Conservation (phyloP, 2,797 vertebrate species). For the Ataeniobius toweri region DNA sequence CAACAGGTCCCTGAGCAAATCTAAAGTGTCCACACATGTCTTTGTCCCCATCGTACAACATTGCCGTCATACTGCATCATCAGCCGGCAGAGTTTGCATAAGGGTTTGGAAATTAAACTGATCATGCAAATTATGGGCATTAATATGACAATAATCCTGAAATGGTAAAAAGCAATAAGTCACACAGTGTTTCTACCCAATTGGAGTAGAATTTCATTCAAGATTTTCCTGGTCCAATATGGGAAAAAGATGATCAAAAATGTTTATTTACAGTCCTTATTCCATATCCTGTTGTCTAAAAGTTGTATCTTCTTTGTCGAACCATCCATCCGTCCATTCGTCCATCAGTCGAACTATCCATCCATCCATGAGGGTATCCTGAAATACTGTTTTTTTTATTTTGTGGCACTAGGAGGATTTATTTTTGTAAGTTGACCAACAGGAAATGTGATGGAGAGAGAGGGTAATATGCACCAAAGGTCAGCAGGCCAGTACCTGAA, state of each 20-base stretch:
- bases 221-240: not conserved
- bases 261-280: not conserved
- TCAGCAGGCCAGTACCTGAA: too few relatives aligned
- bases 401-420: too few relatives aligned
- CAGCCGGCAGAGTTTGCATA: slow-evolving; percentile 20
- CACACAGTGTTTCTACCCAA: not conserved
- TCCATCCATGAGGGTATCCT: too few relatives aligned
- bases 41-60: slow-evolving; percentile 56
- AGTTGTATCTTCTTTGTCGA: not conserved
- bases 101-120: slow-evolving; percentile 35
- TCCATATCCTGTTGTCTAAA: not conserved
- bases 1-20: slow-evolving; percentile 70
- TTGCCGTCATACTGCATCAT: slow-evolving; percentile 12
- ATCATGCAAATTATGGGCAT: slow-evolving; percentile 32
- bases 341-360: too few relatives aligned
- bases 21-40: slow-evolving; percentile 72
- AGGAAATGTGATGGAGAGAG: too few relatives aligned
- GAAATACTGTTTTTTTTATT: too few relatives aligned
- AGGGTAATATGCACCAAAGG: too few relatives aligned
- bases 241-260: not conserved
- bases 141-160: slow-evolving; percentile 33
- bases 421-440: too few relatives aligned
- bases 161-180: not conserved
- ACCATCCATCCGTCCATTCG: not conserved
- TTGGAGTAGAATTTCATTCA: not conserved